Evolutionary conservation across 2,797 vertebrate genomes (phyloP), one percentile per base, ranked within the genome.

Genomic region (Falco concolor): DNA sequence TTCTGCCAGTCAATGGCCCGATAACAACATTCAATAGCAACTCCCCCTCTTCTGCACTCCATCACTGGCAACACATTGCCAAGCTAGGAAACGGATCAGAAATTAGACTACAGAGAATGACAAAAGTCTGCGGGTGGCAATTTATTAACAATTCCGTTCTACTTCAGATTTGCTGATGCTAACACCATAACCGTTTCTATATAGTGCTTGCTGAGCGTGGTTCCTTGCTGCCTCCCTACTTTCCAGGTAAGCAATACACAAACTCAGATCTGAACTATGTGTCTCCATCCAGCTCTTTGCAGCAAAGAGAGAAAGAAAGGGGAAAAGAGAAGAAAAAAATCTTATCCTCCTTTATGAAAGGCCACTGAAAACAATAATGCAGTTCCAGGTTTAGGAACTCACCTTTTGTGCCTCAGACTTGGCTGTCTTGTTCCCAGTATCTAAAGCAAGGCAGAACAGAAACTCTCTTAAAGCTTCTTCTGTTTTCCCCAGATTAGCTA

Each of bases 381-480:
- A 52, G 50, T n/a, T 85, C 27, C 22, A 36, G 49, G 68, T 53
- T 94, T 49, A 56, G 67, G 28, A 90, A 97, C 97, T 97, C 90
- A 99, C 99, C 98, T 98, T 99, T 54, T 98, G 98, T 11, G 98
- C 98, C 95, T 99, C 98, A 28, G 91, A 97, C 97, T 98, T 98
- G 63, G 98, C 99, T 4, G 77, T 98, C 97, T 97, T 98, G 88
- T 98, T 98, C 92, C 98, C 98, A 25, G 97, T 98, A 87, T 99
- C 98, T 64, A 99, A 96, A 91, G 98, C 98, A 81, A 99, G 98
- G 97, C 98, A 99, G 90, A 98, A 97, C 12, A 99, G 97, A 97
- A 99, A 99, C 93, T 99, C 99, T 72, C 97, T 98, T 94, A 99
- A 98, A 82, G 99, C 99, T 89, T 99, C 98, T 84, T 99, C 98